Evolutionary conservation across 2,797 vertebrate genomes (phyloP), one percentile per base, ranked within the genome.

Genomic region (Miichthys miiuy): DNA sequence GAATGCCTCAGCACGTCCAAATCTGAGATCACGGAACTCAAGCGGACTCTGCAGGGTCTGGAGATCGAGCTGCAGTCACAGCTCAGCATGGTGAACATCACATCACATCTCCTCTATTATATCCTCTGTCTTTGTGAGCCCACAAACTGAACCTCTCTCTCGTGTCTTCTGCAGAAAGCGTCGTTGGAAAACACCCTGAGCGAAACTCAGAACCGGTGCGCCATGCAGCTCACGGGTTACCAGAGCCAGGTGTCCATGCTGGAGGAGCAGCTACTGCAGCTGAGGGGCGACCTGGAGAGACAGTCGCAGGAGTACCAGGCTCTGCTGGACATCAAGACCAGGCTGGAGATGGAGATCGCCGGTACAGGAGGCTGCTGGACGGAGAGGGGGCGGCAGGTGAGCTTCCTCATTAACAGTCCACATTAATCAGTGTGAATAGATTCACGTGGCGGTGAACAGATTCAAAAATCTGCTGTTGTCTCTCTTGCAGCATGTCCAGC

Each of bases 311-410:
- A 97, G 21, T 98, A 97, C 90, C 91, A 92, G 86, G 72, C 90
- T 77, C 92, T 98, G 71, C 93, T 98, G 91, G 97, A 98, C 0
- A 95, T 97, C 52, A 98, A 98, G 87, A 95, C 96, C 2, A 78
- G 95, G 0, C 94, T 98, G 94, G 97, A 98, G 94, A 92, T 96
- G 94, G 97, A 98, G 95, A 98, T 97, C 27, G 90, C 94, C 0
- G 97, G 0, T 98, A 98, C 94, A 95, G 96, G 64, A 94, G 95
- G 80, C 94, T 98, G 88, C 90, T 97, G 93, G 97, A 97, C 68
- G 97, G 96, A 0, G 96, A 94, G 27, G 80, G 64, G 1, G 48
- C 16, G 0, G 73, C 80, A 62, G 81, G 83, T 83, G 60, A 79
- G 34, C 0, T 8, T 34, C 34, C 34, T 34, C 34, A 34, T 34